Percentiles rank a stretch among this genome's conserved stretches.
Evolutionary conservation across 1,140 invertebrate species (phyloP).

Genomic region (Stenopsyche tienmushanensis): DNA sequence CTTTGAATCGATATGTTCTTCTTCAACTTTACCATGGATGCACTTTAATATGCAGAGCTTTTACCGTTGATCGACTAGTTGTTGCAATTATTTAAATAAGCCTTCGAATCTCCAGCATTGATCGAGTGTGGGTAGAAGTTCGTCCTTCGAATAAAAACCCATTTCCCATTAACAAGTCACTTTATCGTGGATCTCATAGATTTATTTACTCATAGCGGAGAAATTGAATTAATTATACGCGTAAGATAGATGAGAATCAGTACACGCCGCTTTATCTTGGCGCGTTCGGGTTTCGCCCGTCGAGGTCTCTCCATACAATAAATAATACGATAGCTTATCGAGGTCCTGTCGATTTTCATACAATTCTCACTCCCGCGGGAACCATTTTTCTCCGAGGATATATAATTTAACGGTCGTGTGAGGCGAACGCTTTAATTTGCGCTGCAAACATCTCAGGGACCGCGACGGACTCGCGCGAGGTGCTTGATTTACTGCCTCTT

Average conservation of each 20-base stretch:
- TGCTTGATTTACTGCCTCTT: constrained; percentile 14
- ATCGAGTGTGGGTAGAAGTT: too few relatives aligned
- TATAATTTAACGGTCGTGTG: constrained; percentile 28
- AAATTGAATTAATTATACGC: constrained; percentile 10
- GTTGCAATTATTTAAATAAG: too few relatives aligned
- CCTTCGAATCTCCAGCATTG: too few relatives aligned
- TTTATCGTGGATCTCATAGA: too few relatives aligned
- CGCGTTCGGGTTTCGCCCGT: constrained; percentile 1
- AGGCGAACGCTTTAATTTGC: constrained; percentile 28
- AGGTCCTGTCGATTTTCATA: constrained; percentile 3
- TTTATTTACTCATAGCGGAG: constrained; percentile 4
- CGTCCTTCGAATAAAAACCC: too few relatives aligned
- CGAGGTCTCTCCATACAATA: background rate
- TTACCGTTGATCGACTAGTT: too few relatives aligned
- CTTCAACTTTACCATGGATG: too few relatives aligned
- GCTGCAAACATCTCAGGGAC: constrained; percentile 8
- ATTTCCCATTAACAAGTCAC: too few relatives aligned
- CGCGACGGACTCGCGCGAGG: background rate
- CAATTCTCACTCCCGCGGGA: constrained; percentile 3
- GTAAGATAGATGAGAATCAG: background rate
- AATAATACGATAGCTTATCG: constrained; percentile 27
- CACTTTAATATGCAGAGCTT: too few relatives aligned
- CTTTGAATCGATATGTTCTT: too few relatives aligned
- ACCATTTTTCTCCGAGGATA: constrained; percentile 9
- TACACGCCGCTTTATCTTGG: background rate